A percentile compares a stretch with the other conserved stretches of the same genome.
Conservation (phyloP, 2,888 invertebrate species). For the Campopleginae sp. region DNA sequence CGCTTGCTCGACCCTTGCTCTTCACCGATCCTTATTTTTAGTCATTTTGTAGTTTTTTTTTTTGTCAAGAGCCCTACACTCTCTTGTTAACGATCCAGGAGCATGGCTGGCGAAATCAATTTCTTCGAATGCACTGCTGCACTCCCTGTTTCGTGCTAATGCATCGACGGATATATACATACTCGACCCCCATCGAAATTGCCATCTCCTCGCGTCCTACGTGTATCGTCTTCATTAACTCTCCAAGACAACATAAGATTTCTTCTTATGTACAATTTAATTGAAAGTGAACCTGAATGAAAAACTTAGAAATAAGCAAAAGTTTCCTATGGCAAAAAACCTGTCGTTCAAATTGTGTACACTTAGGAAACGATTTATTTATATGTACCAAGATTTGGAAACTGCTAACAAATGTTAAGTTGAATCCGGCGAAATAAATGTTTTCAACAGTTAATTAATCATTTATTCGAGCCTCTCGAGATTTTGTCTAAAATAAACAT, state of each 20-base stretch:
- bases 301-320: background rate
- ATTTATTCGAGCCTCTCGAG: no score
- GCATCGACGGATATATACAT: constrained; percentile 2
- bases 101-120: constrained; percentile 70
- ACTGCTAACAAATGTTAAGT: no score
- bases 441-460: no score
- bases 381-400: no score
- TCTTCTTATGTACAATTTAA: no score
- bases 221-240: constrained; percentile 47
- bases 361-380: no score
- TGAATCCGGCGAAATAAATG: no score
- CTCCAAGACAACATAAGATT: constrained; percentile 3
- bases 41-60: constrained; percentile 34
- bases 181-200: constrained; percentile 47
- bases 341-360: background rate
- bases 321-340: no score
- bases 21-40: constrained; percentile 2
- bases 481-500: no score
- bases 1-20: constrained; percentile 23
- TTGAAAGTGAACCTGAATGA: no score
- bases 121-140: constrained; percentile 68
- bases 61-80: constrained; percentile 51
- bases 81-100: constrained; percentile 74
- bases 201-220: constrained; percentile 14
- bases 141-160: constrained; percentile 9